Evolutionary conservation across 2,797 vertebrate genomes (phyloP).

Genomic region (Pogoniulus pusillus): DNA sequence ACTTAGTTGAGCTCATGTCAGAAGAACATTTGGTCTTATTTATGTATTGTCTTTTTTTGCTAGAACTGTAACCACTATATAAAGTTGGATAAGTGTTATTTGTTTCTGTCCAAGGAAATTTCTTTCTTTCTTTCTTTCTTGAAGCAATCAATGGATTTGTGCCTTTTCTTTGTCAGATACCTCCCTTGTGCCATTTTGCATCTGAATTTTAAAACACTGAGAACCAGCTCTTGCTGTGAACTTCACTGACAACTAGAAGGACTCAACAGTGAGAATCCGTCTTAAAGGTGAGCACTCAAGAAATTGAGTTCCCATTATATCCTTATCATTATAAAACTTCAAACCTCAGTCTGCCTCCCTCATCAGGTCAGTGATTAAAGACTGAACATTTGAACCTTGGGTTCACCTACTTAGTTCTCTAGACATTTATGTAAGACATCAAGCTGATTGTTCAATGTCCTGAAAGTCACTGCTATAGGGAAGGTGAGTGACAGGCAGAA

Average conservation of each 20-base stretch:
- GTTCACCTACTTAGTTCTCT: neutral
- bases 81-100: neutral
- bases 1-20: neutral
- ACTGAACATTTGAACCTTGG: neutral
- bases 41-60: neutral
- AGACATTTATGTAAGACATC: fast-evolving
- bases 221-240: neutral
- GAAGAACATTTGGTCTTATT: neutral
- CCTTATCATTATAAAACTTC: neutral
- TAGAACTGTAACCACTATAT: neutral
- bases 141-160: neutral
- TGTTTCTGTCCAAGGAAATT: neutral
- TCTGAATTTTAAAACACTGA: neutral
- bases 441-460: neutral
- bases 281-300: neutral
- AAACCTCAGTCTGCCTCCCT: neutral
- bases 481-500: neutral
- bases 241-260: neutral
- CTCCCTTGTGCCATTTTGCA: neutral
- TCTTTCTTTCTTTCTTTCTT: neutral
- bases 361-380: neutral
- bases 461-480: neutral
- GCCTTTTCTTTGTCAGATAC: neutral
- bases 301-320: neutral
- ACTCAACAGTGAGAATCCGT: neutral